Base-by-base conservation (phyloP, 2,888 invertebrate genomes). In the Coenonympha arcania region DNA sequence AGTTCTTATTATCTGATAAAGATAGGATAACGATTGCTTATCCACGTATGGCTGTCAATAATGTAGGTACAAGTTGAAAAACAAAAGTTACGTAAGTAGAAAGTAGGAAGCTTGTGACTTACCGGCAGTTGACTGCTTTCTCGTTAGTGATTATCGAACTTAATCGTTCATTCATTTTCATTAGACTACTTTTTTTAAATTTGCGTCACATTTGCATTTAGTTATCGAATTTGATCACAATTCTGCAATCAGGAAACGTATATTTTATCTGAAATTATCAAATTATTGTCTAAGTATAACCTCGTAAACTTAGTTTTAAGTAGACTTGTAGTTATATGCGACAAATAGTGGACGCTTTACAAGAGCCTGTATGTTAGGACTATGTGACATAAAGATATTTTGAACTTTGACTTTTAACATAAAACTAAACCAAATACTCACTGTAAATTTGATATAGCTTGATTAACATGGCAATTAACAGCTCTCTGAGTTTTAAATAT, bases 71-170 rank as follows among this genome's bases (percentile, higher is more conserved):
- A n/a, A 42, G 73, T 67, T 68, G 65, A 63, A 75, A 79, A 28
- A 73, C 71, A 69, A 64, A n/a, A 60, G 66, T 71, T 70, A 65
- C 69, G 72, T 69, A 78, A 79, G 63, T 69, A 69, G 82, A 84
- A 83, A 85, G 79, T 67, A 71, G 73, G 66, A 74, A 76, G 69
- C 65, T 61, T 52, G 63, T 68, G 64, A 72, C 66, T 68, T 76
- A 74, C 72, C 66, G 61, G 66, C 68, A 68, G 65, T 69, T 70
- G 66, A 68, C 65, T 62, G 58, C 63, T 34, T 47, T 47, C 43
- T 55, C 52, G 43, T 26, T 46, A 43, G 28, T 47, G 49, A 43
- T 52, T 47, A 48, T 34, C 33, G 39, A 52, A 45, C 33, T 36
- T 34, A 34, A 34, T 33, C 34, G 33, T 16, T 51, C 42, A 49